Base-by-base conservation (phyloP, 1,140 invertebrate genomes). In the Leguminivora glycinivorella region DNA sequence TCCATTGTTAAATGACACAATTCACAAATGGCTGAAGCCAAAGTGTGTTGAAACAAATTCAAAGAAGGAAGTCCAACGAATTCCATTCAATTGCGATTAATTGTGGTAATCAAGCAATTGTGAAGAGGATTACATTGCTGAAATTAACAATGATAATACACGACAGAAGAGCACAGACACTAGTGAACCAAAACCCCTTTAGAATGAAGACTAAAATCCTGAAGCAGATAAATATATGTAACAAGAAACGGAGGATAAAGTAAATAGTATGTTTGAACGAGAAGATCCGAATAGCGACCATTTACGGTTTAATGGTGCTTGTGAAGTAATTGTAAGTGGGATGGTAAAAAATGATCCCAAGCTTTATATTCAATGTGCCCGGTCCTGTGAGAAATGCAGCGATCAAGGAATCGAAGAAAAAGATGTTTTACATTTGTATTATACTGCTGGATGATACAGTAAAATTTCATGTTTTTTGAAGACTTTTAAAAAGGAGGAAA, bases 91-190 rank as follows among this genome's bases (percentile, higher is more conserved):
- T 90, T 90, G 86, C 79, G 73, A 83, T 86, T 90, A 90, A 90
- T 90, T 90, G 87, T 84, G 71, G 87, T 88, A 87, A 90, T 90
- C 84, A 89, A 89, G 81, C 84, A 83, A 86, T 85, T 88, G 86
- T 82, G 77, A 72, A 74, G 75, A 76, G 82, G 80, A 82, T 87
- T 83, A 85, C 82, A 79, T 83, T 79, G 83, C 80, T 82, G 78
- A 83, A 82, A 83, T 80, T 84, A 81, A 84, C 72, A 71, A 76
- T 76, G 72, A 80, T 79, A 73, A 79, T 79, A 76, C 72, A 74
- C 66, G 17, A 77, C 24, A 17, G 3, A 10, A 52, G 19, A 2
- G 38, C 12, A 67, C 67, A 76, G 38, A 34, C 6, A 19, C 75
- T 76, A 77, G 72, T 68, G 26, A 72, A 79, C 80, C 63, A 73